These are phyloP conservation scores for Drosophila vallismaia DNA, from an alignment of 2,888 invertebrate species.

Conservation along the genomic window DNA sequence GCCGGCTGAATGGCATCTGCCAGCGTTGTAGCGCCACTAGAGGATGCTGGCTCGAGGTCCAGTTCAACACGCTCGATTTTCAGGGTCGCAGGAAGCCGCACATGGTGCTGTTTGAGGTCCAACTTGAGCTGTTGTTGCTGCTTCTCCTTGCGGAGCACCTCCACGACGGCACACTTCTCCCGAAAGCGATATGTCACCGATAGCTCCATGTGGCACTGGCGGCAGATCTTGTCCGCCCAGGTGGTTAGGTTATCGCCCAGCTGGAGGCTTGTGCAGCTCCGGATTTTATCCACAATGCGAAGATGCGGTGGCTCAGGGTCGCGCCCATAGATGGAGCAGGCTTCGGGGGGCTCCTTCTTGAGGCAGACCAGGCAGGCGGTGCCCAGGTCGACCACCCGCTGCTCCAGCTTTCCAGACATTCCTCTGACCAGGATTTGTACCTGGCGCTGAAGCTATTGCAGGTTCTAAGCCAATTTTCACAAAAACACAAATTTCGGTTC, in stretches of 20 bases:
- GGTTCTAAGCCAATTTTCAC: neutral
- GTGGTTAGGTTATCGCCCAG: constrained; percentile 51
- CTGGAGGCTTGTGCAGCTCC: constrained; percentile 75
- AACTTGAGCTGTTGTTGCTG: constrained; percentile 45
- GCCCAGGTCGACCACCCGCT: constrained; percentile 76
- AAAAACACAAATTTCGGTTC: constrained; percentile 1
- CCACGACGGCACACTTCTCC: constrained; percentile 81
- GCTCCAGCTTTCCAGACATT: constrained; percentile 21
- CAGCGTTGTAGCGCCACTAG: neutral
- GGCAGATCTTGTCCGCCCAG: constrained; percentile 82
- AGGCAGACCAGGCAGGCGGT: constrained; percentile 82
- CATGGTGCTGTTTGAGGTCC: constrained; percentile 55
- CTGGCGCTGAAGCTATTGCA: neutral
- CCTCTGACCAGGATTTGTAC: neutral
- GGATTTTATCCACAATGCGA: constrained; percentile 81
- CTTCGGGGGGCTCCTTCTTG: constrained; percentile 73
- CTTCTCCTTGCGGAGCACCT: constrained; percentile 59
- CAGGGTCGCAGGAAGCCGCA: constrained; percentile 72
- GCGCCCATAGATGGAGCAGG: constrained; percentile 72
- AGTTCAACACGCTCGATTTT: constrained; percentile 68
- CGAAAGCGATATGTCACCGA: constrained; percentile 81
- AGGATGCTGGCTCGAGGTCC: constrained; percentile 6
- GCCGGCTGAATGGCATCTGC: neutral
- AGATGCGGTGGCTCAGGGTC: constrained; percentile 69
- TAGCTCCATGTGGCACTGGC: constrained; percentile 77